These are phyloP conservation scores for Pandemis corylana DNA, from an alignment of 2,888 invertebrate genomes.

Conservation along the genomic window DNA sequence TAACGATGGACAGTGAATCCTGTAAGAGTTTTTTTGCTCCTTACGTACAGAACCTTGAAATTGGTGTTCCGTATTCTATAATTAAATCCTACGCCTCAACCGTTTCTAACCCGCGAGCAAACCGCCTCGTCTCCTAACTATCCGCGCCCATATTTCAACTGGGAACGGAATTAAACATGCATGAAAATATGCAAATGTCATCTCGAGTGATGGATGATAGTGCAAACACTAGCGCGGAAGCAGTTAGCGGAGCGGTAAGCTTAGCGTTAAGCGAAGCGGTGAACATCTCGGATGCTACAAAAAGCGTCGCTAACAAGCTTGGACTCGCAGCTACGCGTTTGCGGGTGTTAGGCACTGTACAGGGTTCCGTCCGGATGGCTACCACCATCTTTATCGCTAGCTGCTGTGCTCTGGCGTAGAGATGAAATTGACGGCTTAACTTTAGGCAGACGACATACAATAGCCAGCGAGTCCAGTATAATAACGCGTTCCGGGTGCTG, in stretches of 20 bases:
- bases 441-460: too few relatives aligned
- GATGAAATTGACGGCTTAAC: too few relatives aligned
- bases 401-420: too few relatives aligned
- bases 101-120: not conserved
- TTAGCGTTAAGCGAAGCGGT: not conserved
- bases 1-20: too few relatives aligned
- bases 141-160: not conserved
- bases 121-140: not conserved
- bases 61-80: too few relatives aligned
- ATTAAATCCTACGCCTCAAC: not conserved
- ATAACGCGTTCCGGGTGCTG: too few relatives aligned
- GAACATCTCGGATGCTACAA: not conserved
- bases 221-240: not conserved
- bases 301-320: not conserved
- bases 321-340: too few relatives aligned
- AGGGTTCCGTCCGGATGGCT: too few relatives aligned
- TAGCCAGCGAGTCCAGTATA: too few relatives aligned
- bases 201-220: not conserved
- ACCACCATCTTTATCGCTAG: too few relatives aligned
- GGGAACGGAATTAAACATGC: not conserved
- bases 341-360: too few relatives aligned
- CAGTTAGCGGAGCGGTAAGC: not conserved
- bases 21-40: too few relatives aligned
- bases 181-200: conserved; percentile 7
- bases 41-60: not conserved